phyloP scores from a whole-genome alignment of 1,140 invertebrate species.

The Gerris buenoi region DNA sequence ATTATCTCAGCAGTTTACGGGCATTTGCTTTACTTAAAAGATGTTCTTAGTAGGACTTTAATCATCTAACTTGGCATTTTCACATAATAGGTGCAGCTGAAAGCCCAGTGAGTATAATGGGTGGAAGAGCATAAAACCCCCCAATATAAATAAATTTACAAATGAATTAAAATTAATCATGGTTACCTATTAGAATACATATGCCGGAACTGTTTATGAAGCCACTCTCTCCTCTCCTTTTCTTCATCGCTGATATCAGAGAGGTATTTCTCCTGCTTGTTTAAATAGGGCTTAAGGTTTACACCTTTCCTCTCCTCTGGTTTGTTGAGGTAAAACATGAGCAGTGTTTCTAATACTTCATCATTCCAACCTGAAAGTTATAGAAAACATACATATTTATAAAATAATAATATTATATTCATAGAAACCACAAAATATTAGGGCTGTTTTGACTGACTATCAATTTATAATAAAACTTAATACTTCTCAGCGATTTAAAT shows the following conservation, averaged over 20 bases:
- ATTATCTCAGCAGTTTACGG: neutral
- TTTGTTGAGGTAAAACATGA: constrained; percentile 57
- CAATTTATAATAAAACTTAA: too few species aligned
- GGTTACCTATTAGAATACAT: constrained; percentile 40
- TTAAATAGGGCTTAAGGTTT: constrained; percentile 59
- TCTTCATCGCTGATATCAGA: constrained; percentile 50
- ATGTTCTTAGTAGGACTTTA: neutral
- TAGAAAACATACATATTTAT: too few species aligned
- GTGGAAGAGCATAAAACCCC: neutral
- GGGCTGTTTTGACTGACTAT: too few species aligned
- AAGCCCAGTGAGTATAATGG: neutral
- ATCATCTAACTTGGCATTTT: neutral
- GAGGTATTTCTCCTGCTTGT: constrained; percentile 36
- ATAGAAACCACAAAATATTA: too few species aligned
- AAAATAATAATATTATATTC: too few species aligned
- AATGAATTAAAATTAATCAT: constrained; percentile 4
- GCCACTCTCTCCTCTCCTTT: constrained; percentile 45
- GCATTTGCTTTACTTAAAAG: neutral
- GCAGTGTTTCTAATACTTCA: constrained; percentile 51
- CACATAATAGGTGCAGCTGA: neutral
- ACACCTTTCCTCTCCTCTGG: constrained; percentile 42
- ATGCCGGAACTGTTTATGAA: constrained; percentile 50
- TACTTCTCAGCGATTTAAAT: too few species aligned
- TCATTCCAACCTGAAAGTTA: constrained; percentile 56
- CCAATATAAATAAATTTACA: neutral